A percentile compares a stretch with the other conserved stretches of the same genome.
These are phyloP conservation scores for Himalopsyche kuldschensis DNA, from an alignment of 2,888 invertebrate genomes.

Conservation along the genomic window DNA sequence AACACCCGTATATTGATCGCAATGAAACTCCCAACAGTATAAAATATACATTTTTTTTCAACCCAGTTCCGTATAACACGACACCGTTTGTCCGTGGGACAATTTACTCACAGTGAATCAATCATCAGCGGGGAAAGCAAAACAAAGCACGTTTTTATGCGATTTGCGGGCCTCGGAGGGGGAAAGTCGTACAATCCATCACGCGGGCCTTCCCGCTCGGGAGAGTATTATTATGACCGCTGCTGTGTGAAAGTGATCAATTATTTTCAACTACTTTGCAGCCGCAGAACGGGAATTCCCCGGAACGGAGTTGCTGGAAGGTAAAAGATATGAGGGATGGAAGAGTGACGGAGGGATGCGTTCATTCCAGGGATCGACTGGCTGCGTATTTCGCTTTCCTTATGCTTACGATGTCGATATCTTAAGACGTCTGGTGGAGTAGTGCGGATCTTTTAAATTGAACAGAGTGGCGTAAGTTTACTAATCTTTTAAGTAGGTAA, in stretches of 20 bases:
- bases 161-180: constrained; percentile 4
- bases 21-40: not conserved
- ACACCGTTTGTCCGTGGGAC: not conserved
- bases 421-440: not conserved
- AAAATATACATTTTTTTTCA: not conserved
- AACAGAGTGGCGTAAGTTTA: not conserved
- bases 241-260: constrained; percentile 23
- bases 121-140: constrained; percentile 8
- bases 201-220: not conserved
- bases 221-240: constrained; percentile 18
- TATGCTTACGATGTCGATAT: not conserved
- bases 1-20: not conserved
- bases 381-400: not conserved
- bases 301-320: not conserved
- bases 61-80: not conserved
- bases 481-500: not conserved
- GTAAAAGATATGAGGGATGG: not conserved
- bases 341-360: constrained; percentile 14
- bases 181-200: constrained; percentile 9
- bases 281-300: not conserved
- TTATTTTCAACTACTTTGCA: constrained; percentile 29
- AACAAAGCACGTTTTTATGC: constrained; percentile 20
- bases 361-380: not conserved
- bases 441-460: not conserved
- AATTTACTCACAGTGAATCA: constrained; percentile 13